phyloP scores from a whole-genome alignment of 2,113 vertebrate species.

The Nothocercus nigrocapillus region DNA sequence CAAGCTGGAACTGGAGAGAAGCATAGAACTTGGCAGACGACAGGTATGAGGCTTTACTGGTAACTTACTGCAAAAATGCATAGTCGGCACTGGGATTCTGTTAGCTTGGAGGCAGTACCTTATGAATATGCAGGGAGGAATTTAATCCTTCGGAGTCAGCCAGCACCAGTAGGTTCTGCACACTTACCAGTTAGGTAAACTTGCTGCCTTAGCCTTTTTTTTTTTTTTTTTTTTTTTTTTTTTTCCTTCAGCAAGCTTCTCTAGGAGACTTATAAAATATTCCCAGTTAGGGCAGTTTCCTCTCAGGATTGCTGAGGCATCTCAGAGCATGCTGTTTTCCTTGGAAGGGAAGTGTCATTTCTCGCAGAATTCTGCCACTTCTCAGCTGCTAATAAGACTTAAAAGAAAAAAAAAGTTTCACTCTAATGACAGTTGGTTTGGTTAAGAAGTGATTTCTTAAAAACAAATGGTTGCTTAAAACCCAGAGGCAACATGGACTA shows the following conservation, averaged over 20 bases:
- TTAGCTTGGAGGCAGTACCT: not conserved
- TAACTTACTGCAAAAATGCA: not conserved
- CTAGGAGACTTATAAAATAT: not conserved
- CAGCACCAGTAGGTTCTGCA: not conserved
- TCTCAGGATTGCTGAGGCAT: not conserved
- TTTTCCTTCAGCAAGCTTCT: not conserved
- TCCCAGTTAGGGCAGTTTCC: not conserved
- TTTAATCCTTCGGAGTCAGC: not conserved
- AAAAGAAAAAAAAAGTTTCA: not conserved
- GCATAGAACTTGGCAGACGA: conserved; percentile 86
- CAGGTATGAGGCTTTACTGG: conserved; percentile 79
- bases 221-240: not conserved
- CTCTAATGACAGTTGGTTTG: not conserved
- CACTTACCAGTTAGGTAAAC: not conserved
- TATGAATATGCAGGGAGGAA: not conserved
- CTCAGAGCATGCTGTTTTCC: not conserved
- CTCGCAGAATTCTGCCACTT: not conserved
- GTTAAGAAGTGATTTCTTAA: not conserved
- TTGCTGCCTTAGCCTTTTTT: not conserved
- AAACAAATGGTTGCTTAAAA: not conserved
- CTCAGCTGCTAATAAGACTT: not conserved
- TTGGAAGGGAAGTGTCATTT: not conserved
- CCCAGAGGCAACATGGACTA: not conserved
- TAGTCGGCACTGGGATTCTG: not conserved
- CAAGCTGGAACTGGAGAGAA: conserved; percentile 90